Conservation (phyloP, 1,140 invertebrate species). For the Capitella teleta region DNA sequence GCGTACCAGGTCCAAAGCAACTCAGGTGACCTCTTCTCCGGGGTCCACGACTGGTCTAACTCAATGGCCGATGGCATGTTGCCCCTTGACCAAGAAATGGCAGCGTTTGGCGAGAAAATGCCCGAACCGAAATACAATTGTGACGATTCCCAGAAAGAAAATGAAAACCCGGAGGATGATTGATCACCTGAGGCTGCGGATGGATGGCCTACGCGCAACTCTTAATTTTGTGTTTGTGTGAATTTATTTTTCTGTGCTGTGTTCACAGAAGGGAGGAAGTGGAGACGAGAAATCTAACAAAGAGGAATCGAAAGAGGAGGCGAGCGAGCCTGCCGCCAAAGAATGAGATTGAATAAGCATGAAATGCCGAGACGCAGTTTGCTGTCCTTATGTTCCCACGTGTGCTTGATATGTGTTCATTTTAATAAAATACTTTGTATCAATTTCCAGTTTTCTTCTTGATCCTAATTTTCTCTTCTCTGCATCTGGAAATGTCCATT, state of each 20-base stretch:
- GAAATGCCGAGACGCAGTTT: too few relatives aligned
- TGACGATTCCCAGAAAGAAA: background rate
- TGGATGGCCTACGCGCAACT: background rate
- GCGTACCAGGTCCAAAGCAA: background rate
- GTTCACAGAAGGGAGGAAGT: background rate
- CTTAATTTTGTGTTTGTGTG: background rate
- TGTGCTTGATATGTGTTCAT: too few relatives aligned
- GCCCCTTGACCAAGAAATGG: slow-evolving; percentile 29
- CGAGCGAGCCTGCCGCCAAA: too few relatives aligned
- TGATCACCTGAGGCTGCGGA: too few relatives aligned
- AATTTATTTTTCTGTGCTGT: background rate
- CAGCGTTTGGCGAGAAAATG: slow-evolving; percentile 29
- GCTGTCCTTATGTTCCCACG: too few relatives aligned
- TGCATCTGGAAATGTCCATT: too few relatives aligned
- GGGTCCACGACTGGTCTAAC: slow-evolving; percentile 32
- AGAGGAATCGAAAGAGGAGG: too few relatives aligned
- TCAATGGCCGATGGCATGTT: slow-evolving; percentile 35
- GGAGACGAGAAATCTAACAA: background rate
- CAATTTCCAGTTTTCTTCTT: too few relatives aligned
- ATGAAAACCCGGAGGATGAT: background rate
- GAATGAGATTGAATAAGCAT: too few relatives aligned
- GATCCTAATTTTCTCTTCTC: too few relatives aligned
- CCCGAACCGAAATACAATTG: slow-evolving; percentile 8
- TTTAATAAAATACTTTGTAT: too few relatives aligned
- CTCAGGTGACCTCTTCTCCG: slow-evolving; percentile 16